Percentiles rank a stretch among this genome's conserved stretches.
Conservation (phyloP, 1,140 invertebrate species). For the Halyomorpha halys region DNA sequence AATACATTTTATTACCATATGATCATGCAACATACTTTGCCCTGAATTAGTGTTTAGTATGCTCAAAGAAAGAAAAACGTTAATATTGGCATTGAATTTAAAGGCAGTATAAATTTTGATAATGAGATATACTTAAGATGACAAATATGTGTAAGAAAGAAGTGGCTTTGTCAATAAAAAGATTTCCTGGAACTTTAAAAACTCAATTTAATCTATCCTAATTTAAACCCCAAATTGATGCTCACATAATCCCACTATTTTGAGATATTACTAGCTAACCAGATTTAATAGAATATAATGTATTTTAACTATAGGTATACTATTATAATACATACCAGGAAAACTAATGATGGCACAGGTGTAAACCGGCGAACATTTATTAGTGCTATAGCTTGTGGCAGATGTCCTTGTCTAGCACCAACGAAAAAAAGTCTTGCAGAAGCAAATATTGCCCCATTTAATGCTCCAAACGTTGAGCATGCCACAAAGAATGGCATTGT, state of each 20-base stretch:
- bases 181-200: no score
- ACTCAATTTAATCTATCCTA: no score
- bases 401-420: constrained; percentile 79
- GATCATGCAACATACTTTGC: no score
- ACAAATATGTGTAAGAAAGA: no score
- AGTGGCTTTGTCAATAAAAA: no score
- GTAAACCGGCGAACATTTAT: constrained; percentile 77
- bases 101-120: no score
- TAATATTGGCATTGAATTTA: no score
- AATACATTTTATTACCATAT: no score
- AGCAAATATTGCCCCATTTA: constrained; percentile 82
- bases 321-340: constrained; percentile 58
- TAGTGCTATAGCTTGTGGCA: constrained; percentile 75
- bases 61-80: no score
- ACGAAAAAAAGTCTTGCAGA: constrained; percentile 83
- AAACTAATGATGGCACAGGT: constrained; percentile 82
- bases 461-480: constrained; percentile 74
- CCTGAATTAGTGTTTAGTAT: no score
- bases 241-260: not conserved
- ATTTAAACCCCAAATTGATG: not conserved
- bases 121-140: no score
- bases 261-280: not conserved
- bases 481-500: constrained; percentile 81
- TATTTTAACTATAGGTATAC: not conserved
- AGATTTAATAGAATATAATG: not conserved